Evolutionary conservation across 2,797 vertebrate genomes (phyloP), one percentile per base, ranked within the genome.

Genomic region (Huso huso): DNA sequence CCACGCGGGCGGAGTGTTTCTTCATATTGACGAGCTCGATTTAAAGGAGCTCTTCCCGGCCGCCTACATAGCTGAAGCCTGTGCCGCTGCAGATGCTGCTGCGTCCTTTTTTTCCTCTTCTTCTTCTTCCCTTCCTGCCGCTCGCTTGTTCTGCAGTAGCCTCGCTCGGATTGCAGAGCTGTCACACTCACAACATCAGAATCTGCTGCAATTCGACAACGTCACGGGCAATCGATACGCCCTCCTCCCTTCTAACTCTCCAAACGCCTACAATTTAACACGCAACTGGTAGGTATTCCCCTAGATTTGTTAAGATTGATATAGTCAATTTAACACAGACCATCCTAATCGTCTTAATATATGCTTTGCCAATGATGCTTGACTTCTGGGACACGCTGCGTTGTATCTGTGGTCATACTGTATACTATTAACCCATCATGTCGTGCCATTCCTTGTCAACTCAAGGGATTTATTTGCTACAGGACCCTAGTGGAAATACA

Each of bases 1-100:
- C 93, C 60, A 97, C 95, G 88, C 95, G 83, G 72, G 95, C 94
- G 70, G 94, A 97, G 78, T 97, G 95, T 76, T 97, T 97, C 92
- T 94, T 97, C 95, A 97, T 97, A 77, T 61, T 86, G 81, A 63
- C 76, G 93, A 94, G 92, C 92, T 89, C 88, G 82, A 86, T 81
- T 79, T 80, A 87, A 87, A 83, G 83, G 91, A 93, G 92, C 91
- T 90, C 92, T 68, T 72, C 62, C 83, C 88, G 82, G 81, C 82
- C 86, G 93, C 88, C 94, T 96, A 95, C 94, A 95, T 95, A 88
- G 90, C 92, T 93, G 86, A 87, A 81, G 82, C 86, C 72, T 81
- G 70, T 83, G 83, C 76, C 81, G 82, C 81, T 76, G 86, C 82
- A 83, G 83, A 77, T 75, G 80, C 83, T 77, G 77, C 57, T 68